phyloP scores from a whole-genome alignment of 2,113 vertebrate species.

The Cephalopterus ornatus region DNA sequence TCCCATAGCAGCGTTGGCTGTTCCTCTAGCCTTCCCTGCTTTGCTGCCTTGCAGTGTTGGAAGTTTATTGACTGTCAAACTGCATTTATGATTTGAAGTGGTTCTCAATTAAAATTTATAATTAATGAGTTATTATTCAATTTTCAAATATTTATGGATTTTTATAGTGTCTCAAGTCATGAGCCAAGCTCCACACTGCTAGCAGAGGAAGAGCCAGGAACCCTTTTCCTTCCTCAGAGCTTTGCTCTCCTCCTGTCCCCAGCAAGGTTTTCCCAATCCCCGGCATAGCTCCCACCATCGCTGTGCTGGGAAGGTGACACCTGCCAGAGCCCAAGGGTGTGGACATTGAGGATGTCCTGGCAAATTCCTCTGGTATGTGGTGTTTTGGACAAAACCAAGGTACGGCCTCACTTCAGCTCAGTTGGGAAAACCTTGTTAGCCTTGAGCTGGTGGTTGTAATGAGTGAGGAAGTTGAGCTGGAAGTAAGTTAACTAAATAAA shows the following conservation, averaged over 20 bases:
- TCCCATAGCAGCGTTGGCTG: neutral
- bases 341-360: fast-evolving
- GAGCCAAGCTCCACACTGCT: neutral
- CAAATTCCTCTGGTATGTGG: fast-evolving
- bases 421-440: neutral
- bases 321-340: neutral
- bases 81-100: neutral
- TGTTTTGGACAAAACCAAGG: neutral
- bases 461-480: neutral
- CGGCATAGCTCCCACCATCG: fast-evolving
- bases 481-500: conserved; percentile 22
- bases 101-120: conserved; percentile 21
- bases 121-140: neutral
- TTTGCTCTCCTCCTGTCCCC: neutral
- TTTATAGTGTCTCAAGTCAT: neutral
- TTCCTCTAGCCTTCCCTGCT: neutral
- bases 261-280: neutral
- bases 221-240: neutral
- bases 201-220: neutral
- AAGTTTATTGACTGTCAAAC: neutral
- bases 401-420: fast-evolving
- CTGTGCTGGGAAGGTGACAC: neutral
- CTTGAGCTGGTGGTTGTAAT: neutral
- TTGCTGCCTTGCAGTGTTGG: neutral
- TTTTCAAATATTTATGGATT: neutral